Base-by-base conservation (phyloP, 1,140 invertebrate species). In the Diorhabda carinulata region DNA sequence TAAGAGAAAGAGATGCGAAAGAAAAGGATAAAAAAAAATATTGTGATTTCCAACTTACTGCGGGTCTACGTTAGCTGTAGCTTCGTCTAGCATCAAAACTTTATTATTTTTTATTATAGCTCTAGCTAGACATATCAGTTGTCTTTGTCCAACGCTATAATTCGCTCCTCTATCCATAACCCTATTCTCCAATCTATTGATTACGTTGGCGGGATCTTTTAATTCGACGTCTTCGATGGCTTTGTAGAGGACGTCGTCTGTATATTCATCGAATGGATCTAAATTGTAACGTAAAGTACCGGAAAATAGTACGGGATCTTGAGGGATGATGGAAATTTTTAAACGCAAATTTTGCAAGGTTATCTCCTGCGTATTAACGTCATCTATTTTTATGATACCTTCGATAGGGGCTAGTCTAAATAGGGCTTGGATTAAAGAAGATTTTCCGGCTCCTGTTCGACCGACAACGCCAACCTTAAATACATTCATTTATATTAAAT, bases 361-460 rank as follows among this genome's bases (percentile, higher is more conserved):
- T 42, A 95, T 79, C 3, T 80, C 81, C 8, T 83, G 82, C 0
- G 88, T 90, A 67, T 93, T 85, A 0, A 89, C 81, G 4, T 81
- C 86, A 77, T 95, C 94, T 59, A 96, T 91, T 64, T 83, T 81
- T 40, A 95, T 90, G 9, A 86, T 79, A 0, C 91, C 92, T 52
- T 88, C 86, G 5, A 91, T 84, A 5, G 44, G 70, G 0, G 85
- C 83, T 47, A 95, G 73, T 2, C 92, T 85, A 74, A 94, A 94
- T 2, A 95, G 77, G 0, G 88, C 89, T 4, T 87, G 82, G 57
- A 93, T 90, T 2, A 96, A 77, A 0, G 92, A 94, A 1, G 91
- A 91, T 82, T 96, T 96, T 3, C 94, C 94, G 43, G 93, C 92
- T 1, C 94, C 94, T 3, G 91, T 92, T 64, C 90, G 78, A 4